A percentile compares a stretch with the other conserved stretches of the same genome.
phyloP scores from a whole-genome alignment of 2,797 vertebrate genomes.

The Notoglanidium macrostoma region DNA sequence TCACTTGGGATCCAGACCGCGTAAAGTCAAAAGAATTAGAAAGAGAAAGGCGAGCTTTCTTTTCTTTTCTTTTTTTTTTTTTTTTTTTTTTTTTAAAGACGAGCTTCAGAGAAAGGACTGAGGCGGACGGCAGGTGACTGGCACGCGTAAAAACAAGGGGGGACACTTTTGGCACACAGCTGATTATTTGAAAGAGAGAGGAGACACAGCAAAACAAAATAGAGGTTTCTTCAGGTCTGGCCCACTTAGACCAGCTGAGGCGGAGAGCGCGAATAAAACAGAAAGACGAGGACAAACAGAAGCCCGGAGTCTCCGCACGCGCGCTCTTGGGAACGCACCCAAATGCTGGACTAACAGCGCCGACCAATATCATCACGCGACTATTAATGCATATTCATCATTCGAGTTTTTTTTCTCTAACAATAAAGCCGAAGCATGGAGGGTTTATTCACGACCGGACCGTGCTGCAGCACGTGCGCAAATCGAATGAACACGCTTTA shows the following conservation, averaged over 20 bases:
- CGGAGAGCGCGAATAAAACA: conserved; percentile 59
- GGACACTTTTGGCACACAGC: conserved; percentile 79
- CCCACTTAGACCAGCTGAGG: conserved; percentile 73
- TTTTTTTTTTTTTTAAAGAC: conserved; percentile 51
- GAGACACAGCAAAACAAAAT: conserved; percentile 65
- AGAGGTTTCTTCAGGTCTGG: conserved; percentile 76
- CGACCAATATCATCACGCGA: conserved; percentile 44
- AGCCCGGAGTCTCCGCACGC: conserved; percentile 48
- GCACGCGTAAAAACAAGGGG: conserved; percentile 80
- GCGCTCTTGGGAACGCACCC: conserved; percentile 77
- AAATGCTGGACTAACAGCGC: conserved; percentile 70
- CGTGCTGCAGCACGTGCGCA: conserved; percentile 51
- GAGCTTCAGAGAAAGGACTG: conserved; percentile 62
- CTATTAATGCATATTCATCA: conserved; percentile 57
- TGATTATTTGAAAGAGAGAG: conserved; percentile 72
- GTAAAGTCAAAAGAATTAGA: conserved; percentile 80
- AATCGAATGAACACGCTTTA: conserved; percentile 50
- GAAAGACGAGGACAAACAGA: conserved; percentile 60
- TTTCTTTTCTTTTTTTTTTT: conserved; percentile 39
- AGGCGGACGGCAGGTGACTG: conserved; percentile 78
- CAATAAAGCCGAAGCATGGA: conserved; percentile 45
- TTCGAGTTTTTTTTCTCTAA: conserved; percentile 46
- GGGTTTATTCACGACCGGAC: conserved; percentile 37
- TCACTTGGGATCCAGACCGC: conserved; percentile 75
- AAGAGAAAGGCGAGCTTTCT: conserved; percentile 66